Base-by-base conservation (phyloP, 2,888 invertebrate genomes). In the Phasia obesa region DNA sequence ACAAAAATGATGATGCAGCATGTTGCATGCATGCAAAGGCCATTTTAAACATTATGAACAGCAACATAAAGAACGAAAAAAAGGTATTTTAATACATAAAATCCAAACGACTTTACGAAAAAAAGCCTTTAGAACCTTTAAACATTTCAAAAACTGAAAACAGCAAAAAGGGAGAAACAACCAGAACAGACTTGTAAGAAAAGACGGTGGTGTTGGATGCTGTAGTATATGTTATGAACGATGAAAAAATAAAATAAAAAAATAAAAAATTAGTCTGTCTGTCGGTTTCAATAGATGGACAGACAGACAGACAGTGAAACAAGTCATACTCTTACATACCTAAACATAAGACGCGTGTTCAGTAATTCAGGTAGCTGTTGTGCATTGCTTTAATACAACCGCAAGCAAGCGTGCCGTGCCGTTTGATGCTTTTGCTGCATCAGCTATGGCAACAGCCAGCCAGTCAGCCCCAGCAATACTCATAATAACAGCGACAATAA, bases 291-390 rank as follows among this genome's bases (percentile, higher is more conserved):
- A 80, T 19, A 15, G 27, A 62, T 64, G 31, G 55, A 74, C 51
- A 21, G 69, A 67, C 27, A 6, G 27, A 27, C 27, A 6, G 6
- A 42, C 74, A 53, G 59, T 65, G 60, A 69, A 53, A 62, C 69
- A 74, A 79, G 79, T 53, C 73, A 73, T 67, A 73, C 73, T 67
- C 65, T 65, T 65, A 51, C 79, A 73, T 71, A 73, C 70, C 42
- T 53, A 87, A 86, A 88, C 88, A 89, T 86, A 88, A 90, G 90
- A 89, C 90, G 89, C 89, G 89, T 89, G 89, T 90, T 89, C 90
- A 89, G 90, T 89, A 89, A 89, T 89, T 90, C 89, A 89, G 89
- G 89, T 89, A 89, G 89, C 89, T 86, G 89, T 88, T 87, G 88
- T 88, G 88, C 84, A 84, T 89, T 90, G 90, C 89, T 89, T 89